Percentiles rank a stretch among this genome's conserved stretches.
Evolutionary conservation across 2,888 invertebrate genomes (phyloP).

Genomic region (Ennomos fuscantarius): DNA sequence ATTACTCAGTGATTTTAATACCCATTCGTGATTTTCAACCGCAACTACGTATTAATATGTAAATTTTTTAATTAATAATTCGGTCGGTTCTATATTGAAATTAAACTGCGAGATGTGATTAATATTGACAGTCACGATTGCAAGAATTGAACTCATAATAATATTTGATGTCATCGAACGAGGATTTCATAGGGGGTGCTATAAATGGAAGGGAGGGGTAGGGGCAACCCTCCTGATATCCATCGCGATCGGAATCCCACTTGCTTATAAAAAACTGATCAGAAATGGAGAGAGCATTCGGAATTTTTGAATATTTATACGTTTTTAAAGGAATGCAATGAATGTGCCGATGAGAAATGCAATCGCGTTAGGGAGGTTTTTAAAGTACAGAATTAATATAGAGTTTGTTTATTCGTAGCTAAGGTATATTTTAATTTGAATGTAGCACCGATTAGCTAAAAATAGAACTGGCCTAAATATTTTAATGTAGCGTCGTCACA

Average conservation of each 20-base stretch:
- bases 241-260: constrained; percentile 33
- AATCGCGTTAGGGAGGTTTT: too few relatives aligned
- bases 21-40: constrained; percentile 4
- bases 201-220: constrained; percentile 1
- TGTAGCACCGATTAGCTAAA: too few relatives aligned
- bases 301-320: constrained; percentile 31
- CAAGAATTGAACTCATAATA: constrained; percentile 44
- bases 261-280: constrained; percentile 42
- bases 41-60: constrained; percentile 28
- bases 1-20: not conserved
- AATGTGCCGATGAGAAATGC: constrained; percentile 4
- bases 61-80: constrained; percentile 32
- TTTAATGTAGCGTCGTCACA: too few relatives aligned
- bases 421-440: too few relatives aligned
- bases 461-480: too few relatives aligned
- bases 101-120: constrained; percentile 40
- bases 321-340: constrained; percentile 16
- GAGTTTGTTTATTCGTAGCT: too few relatives aligned
- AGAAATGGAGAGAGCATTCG: constrained; percentile 29
- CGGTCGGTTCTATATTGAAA: constrained; percentile 32
- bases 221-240: constrained; percentile 22
- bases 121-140: constrained; percentile 44
- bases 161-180: constrained; percentile 28
- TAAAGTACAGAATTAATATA: too few relatives aligned
- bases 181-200: not conserved